Evolutionary conservation across 2,113 vertebrate species (phyloP).

Genomic region (Calidris pugnax): DNA sequence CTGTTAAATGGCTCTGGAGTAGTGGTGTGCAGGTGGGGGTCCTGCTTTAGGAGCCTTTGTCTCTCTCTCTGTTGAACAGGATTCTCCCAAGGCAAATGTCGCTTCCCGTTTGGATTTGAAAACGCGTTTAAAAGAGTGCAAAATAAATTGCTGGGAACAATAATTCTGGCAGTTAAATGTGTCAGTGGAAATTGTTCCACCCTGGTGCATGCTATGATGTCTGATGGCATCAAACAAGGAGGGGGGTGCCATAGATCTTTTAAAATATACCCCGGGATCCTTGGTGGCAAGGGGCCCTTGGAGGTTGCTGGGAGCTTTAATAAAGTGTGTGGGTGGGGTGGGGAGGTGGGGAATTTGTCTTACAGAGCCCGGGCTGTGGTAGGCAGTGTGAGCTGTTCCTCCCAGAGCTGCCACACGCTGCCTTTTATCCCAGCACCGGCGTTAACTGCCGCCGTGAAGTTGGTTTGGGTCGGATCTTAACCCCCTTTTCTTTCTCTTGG

Average conservation of each 20-base stretch:
- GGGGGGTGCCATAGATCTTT: neutral
- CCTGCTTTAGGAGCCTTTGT: neutral
- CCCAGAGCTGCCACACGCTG: neutral
- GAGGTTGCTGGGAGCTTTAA: neutral
- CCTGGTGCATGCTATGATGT: neutral
- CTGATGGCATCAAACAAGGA: neutral
- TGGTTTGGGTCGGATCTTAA: slow-evolving; percentile 21
- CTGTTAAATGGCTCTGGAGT: neutral
- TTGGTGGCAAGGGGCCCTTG: neutral
- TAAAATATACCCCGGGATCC: neutral
- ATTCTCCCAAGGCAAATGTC: neutral
- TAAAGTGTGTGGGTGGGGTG: neutral
- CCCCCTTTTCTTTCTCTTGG: slow-evolving; percentile 51
- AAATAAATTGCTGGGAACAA: neutral
- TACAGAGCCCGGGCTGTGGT: neutral
- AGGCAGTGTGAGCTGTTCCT: neutral
- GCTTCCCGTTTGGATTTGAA: neutral
- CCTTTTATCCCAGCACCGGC: neutral
- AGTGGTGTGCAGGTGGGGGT: neutral
- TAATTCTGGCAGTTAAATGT: neutral
- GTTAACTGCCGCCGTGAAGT: neutral
- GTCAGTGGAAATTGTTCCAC: neutral
- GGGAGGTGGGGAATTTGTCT: neutral
- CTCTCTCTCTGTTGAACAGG: neutral
- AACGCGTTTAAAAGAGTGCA: neutral